These are phyloP conservation scores for Ptilorrhoa leucosticta DNA, from an alignment of 2,113 vertebrate genomes.

Conservation along the genomic window DNA sequence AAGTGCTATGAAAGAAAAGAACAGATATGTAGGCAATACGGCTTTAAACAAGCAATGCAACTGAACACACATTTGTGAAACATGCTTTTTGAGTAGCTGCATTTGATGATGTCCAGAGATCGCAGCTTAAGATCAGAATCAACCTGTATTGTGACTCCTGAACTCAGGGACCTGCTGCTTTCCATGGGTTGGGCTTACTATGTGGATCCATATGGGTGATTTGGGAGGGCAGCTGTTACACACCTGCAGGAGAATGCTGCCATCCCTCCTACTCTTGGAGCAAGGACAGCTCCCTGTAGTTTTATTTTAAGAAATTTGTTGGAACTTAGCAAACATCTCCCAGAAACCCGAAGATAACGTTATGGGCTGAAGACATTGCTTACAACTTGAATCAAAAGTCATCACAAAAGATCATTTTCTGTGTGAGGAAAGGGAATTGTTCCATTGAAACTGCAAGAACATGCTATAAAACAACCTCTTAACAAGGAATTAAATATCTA, in stretches of 20 bases:
- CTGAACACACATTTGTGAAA: neutral
- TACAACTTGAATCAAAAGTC: neutral
- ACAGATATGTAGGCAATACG: neutral
- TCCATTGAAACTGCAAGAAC: neutral
- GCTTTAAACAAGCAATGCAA: neutral
- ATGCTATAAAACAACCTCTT: neutral
- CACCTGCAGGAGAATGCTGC: neutral
- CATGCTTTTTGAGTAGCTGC: neutral
- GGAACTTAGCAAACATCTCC: neutral
- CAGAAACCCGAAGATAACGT: neutral
- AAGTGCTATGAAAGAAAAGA: neutral
- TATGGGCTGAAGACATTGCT: neutral
- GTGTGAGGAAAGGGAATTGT: neutral
- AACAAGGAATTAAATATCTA: neutral
- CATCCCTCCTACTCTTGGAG: neutral
- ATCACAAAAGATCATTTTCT: accelerated
- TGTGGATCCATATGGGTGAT: neutral
- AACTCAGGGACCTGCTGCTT: neutral
- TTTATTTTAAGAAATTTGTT: neutral
- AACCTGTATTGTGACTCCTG: neutral
- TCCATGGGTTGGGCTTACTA: neutral
- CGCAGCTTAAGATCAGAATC: neutral
- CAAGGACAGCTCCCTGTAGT: neutral
- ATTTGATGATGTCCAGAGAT: neutral
- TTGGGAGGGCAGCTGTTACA: neutral